Evolutionary conservation across 2,113 vertebrate genomes (phyloP).

Genomic region (Alligator sinensis): DNA sequence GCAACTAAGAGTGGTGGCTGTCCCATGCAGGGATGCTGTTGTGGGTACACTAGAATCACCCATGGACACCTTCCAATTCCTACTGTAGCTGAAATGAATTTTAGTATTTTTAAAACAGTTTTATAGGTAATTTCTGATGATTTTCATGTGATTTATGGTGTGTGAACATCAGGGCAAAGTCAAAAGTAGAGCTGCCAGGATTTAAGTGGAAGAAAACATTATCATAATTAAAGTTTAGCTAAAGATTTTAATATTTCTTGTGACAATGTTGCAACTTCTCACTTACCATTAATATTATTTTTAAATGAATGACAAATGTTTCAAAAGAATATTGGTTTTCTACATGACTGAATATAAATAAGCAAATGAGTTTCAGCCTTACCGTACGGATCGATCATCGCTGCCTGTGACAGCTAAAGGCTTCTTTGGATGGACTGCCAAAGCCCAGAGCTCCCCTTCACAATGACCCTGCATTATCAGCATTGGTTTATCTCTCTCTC

Average conservation of each 20-base stretch:
- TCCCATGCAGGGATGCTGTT: too few species aligned
- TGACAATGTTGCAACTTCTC: neutral
- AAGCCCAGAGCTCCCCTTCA: constrained; percentile 96
- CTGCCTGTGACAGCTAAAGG: constrained; percentile 94
- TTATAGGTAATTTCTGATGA: neutral
- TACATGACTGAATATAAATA: rapidly evolving
- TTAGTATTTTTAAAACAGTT: neutral
- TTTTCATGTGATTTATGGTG: neutral
- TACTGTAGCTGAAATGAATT: neutral
- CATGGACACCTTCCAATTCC: too few species aligned
- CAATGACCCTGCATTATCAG: constrained; percentile 97
- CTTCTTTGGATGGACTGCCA: constrained; percentile 95
- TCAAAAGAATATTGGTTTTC: neutral
- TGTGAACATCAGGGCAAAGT: neutral
- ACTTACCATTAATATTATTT: neutral
- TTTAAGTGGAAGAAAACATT: rapidly evolving
- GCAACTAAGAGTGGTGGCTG: too few species aligned
- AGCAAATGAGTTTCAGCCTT: neutral
- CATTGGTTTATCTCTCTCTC: constrained; percentile 94
- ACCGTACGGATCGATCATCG: constrained; percentile 95
- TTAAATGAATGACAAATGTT: neutral
- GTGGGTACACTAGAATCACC: too few species aligned
- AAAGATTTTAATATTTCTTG: neutral
- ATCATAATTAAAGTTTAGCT: neutral
- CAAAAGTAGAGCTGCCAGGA: neutral